Evolutionary conservation across 2,113 vertebrate species (phyloP).

Genomic region (Marmota flaviventris): DNA sequence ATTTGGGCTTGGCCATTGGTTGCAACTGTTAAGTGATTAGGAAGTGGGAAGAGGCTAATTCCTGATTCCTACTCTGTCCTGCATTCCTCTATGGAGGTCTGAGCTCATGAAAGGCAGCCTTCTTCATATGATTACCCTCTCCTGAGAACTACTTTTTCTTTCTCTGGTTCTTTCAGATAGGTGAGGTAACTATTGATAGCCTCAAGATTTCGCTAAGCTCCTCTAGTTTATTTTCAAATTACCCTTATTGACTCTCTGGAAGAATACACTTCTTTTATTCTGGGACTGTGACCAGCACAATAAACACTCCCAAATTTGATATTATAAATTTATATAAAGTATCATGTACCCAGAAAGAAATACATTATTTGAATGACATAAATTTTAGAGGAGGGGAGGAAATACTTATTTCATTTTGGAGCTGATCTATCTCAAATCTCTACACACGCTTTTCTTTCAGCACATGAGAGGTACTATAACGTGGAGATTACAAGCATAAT

Average conservation of each 20-base stretch:
- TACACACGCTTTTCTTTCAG: not conserved
- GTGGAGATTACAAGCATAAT: not conserved
- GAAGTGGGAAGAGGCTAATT: not conserved
- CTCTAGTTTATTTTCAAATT: not conserved
- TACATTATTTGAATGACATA: not conserved
- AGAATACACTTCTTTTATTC: not conserved
- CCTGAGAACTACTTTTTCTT: not conserved
- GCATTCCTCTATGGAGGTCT: not conserved
- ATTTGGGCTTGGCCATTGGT: not conserved
- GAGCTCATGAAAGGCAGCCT: not conserved
- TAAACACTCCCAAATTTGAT: not conserved
- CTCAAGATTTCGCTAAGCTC: not conserved
- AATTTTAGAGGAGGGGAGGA: not conserved
- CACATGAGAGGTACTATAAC: rapidly evolving
- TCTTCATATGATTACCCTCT: not conserved
- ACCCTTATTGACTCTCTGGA: not conserved
- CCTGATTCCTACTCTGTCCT: not conserved
- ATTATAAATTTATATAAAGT: not conserved
- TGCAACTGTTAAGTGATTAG: not conserved
- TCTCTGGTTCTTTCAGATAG: not conserved
- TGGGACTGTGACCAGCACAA: not conserved
- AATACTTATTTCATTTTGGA: not conserved
- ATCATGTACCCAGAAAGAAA: not conserved
- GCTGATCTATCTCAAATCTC: not conserved
- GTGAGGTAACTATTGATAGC: not conserved